These are phyloP conservation scores for Gryllus longicercus DNA, from an alignment of 2,888 invertebrate genomes.

Conservation along the genomic window DNA sequence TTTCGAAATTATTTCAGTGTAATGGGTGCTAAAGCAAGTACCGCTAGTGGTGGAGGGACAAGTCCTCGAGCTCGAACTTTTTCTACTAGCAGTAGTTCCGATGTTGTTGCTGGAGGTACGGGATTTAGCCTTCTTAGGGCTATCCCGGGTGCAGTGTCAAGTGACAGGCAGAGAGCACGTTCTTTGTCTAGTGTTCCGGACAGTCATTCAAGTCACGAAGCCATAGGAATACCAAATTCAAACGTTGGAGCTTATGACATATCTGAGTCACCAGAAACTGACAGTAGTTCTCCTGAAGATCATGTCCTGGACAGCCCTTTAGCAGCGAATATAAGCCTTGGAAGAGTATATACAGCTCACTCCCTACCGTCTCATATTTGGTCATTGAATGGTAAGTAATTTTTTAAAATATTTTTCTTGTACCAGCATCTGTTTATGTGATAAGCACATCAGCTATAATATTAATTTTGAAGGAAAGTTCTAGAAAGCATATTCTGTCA, in stretches of 20 bases:
- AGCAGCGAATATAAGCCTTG: slow-evolving; percentile 58
- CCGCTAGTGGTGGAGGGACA: slow-evolving; percentile 67
- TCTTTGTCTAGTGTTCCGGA: slow-evolving; percentile 82
- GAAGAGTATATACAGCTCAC: slow-evolving; percentile 81
- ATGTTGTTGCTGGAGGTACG: slow-evolving; percentile 52
- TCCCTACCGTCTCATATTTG: slow-evolving; percentile 89
- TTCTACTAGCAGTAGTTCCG: slow-evolving; percentile 68
- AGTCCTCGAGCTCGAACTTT: slow-evolving; percentile 72
- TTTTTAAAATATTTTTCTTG: neutral
- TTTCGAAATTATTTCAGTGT: slow-evolving; percentile 27
- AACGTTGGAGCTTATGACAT: slow-evolving; percentile 60
- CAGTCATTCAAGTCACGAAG: slow-evolving; percentile 56
- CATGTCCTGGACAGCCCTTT: slow-evolving; percentile 51
- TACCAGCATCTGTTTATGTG: neutral
- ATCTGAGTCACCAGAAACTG: slow-evolving; percentile 63
- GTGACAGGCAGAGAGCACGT: slow-evolving; percentile 76
- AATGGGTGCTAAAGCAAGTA: slow-evolving; percentile 85
- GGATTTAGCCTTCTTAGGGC: slow-evolving; percentile 67
- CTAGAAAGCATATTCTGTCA: neutral
- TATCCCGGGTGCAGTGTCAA: slow-evolving; percentile 65
- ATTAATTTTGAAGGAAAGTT: neutral
- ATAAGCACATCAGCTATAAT: no score
- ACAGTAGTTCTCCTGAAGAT: slow-evolving; percentile 67
- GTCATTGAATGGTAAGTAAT: slow-evolving; percentile 81
- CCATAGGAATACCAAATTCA: slow-evolving; percentile 58